Conservation (phyloP, 1,140 invertebrate genomes). For the Nasonia giraulti region DNA sequence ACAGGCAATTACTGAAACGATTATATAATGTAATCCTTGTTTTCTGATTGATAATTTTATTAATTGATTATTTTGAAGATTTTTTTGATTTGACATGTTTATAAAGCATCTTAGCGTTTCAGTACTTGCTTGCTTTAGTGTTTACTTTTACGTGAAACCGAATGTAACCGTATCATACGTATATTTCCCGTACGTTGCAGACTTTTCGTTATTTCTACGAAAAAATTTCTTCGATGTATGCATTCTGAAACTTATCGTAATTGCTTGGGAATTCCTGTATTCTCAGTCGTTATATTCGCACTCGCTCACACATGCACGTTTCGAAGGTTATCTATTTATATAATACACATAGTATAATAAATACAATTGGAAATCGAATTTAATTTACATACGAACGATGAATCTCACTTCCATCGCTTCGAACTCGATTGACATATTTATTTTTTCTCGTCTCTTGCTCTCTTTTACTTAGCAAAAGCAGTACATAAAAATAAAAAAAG, state of each 20-base stretch:
- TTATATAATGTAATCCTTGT: background rate
- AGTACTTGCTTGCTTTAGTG: background rate
- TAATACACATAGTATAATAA: constrained; percentile 39
- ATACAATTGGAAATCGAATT: constrained; percentile 42
- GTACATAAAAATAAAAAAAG: constrained; percentile 44
- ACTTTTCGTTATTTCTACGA: constrained; percentile 37
- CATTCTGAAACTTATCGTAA: constrained; percentile 45
- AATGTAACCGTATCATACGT: constrained; percentile 10
- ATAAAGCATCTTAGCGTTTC: background rate
- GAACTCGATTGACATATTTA: constrained; percentile 22
- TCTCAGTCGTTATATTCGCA: constrained; percentile 40
- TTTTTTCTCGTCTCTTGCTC: constrained; percentile 1
- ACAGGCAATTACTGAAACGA: constrained; percentile 25
- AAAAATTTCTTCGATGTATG: constrained; percentile 45
- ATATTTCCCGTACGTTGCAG: constrained; percentile 8
- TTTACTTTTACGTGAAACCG: constrained; percentile 24
- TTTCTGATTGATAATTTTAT: background rate
- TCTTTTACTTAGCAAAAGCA: constrained; percentile 36
- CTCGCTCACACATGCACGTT: background rate
- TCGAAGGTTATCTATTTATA: constrained; percentile 6
- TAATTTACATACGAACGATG: constrained; percentile 18
- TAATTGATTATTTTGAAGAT: background rate
- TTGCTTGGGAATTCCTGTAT: constrained; percentile 47
- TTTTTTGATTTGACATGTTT: background rate
- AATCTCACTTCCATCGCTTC: background rate